phyloP scores from a whole-genome alignment of 2,888 invertebrate species.

The Drosophila villosipedis region DNA sequence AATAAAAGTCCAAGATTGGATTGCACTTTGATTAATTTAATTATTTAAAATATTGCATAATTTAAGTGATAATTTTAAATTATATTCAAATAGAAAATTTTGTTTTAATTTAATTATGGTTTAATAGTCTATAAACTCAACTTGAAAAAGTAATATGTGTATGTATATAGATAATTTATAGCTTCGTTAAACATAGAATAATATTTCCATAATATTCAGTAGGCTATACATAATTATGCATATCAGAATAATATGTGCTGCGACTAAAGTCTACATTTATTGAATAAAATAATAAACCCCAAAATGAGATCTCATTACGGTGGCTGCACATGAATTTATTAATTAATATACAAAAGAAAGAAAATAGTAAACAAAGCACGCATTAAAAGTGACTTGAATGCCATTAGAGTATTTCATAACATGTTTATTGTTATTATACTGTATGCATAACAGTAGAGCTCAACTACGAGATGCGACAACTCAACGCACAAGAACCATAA shows the following conservation, averaged over 20 bases:
- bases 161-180: not conserved
- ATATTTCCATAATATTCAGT: not conserved
- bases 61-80: not conserved
- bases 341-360: not conserved
- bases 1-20: constrained; percentile 36
- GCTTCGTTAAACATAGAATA: not conserved
- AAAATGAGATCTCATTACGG: not conserved
- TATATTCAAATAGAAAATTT: not conserved
- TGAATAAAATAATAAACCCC: not conserved
- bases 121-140: not conserved
- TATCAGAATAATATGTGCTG: not conserved
- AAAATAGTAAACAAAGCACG: not conserved
- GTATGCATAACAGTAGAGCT: constrained; percentile 34
- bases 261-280: too few relatives aligned
- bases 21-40: constrained; percentile 25
- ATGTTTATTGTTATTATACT: constrained; percentile 12
- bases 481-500: constrained; percentile 18
- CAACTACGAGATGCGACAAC: constrained; percentile 26
- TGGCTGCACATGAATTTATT: constrained; percentile 1
- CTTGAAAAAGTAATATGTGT: not conserved
- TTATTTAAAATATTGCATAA: not conserved
- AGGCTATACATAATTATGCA: not conserved
- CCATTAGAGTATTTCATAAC: not conserved
- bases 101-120: not conserved
- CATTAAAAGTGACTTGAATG: not conserved